These are phyloP conservation scores for Poliocrania exsul DNA, from an alignment of 2,797 vertebrate genomes.

Conservation along the genomic window DNA sequence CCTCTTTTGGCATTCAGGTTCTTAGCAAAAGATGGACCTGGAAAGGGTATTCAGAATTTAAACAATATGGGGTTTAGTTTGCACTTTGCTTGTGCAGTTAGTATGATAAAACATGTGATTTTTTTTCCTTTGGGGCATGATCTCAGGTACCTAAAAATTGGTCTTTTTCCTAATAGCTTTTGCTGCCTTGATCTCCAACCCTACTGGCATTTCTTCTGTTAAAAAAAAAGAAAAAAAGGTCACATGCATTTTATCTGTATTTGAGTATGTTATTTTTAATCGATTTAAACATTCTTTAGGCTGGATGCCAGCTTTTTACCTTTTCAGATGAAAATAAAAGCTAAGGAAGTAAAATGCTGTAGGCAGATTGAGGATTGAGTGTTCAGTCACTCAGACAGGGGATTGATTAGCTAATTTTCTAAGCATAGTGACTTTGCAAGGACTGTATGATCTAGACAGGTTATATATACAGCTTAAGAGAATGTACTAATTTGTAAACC, in stretches of 20 bases:
- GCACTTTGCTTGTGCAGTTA: not conserved
- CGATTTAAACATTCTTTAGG: not conserved
- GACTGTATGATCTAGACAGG: not conserved
- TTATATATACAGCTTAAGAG: not conserved
- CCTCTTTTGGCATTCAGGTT: not conserved
- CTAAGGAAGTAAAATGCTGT: not conserved
- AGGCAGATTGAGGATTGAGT: not conserved
- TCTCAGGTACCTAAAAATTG: not conserved
- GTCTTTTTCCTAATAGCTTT: not conserved
- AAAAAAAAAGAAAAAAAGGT: not conserved
- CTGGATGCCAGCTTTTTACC: not conserved
- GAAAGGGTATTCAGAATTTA: not conserved
- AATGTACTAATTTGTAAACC: not conserved
- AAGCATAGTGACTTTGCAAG: not conserved
- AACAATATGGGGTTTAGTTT: not conserved
- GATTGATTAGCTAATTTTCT: not conserved
- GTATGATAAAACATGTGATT: not conserved
- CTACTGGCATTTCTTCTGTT: not conserved
- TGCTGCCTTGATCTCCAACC: not conserved
- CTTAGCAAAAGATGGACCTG: not conserved
- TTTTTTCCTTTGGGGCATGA: not conserved
- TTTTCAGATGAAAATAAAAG: not conserved
- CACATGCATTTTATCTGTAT: not conserved
- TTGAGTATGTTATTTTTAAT: not conserved
- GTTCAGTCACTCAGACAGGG: not conserved